Evolutionary conservation across 1,140 invertebrate species (phyloP), one percentile per base, ranked within the genome.

Genomic region (Mercenaria mercenaria): DNA sequence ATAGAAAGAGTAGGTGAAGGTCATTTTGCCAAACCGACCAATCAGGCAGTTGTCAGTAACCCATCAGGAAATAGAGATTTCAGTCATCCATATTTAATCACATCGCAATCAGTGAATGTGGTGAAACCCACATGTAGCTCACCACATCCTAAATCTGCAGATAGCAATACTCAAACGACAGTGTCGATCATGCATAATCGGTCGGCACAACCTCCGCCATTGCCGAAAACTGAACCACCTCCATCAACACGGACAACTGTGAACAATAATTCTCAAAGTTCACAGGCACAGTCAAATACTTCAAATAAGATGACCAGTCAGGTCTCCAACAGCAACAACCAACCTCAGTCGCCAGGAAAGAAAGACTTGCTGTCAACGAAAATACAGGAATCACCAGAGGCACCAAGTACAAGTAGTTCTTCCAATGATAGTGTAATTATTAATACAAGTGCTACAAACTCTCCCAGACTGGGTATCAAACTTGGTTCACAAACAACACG

Each of bases 101-200:
- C 88, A 32, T 72, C 90, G n/a, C 93, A 94, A 59, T 93, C 94
- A 26, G 92, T 95, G 20, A 95, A 95, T 88, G 92, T 95, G 43
- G 94, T 95, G 13, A 95, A 95, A 87, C 94, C 94, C 37, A 94
- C 93, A 32, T 93, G 93, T 91, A 92, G 93, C 23, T 87, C 92
- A 13, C 91, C 94, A n/a, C 87, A 91, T 64, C 81, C 89, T 15
- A 83, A 91, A 43, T 72, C 91, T 29, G 90, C 94, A 3, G 95
- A 95, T 72, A 94, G 94, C 79, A 94, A 94, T 85, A 94, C 94
- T 11, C 95, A 95, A 67, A 94, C 94, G 26, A 93, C 92, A 72
- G 59, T 94, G 18, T 94, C 94, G 0, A 93, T 95, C 29, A 86
- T 95, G 39, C 94, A 95, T 59, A 93, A 91, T 18, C 69, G 90